A percentile compares a stretch with the other conserved stretches of the same genome.
These are phyloP conservation scores for Xiphydria camelus DNA, from an alignment of 2,888 invertebrate genomes.

Conservation along the genomic window DNA sequence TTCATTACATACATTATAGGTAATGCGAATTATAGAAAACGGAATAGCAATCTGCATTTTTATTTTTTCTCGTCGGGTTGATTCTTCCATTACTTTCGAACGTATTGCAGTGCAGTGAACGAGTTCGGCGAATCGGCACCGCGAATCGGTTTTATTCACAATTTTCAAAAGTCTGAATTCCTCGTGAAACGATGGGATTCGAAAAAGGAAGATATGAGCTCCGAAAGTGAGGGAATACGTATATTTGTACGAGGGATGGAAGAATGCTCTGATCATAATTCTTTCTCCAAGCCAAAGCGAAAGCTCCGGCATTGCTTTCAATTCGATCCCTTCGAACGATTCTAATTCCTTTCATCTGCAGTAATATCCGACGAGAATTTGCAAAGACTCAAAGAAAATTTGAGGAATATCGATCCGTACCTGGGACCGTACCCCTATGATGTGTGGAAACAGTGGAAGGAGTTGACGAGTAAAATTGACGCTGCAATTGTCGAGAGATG, in stretches of 20 bases:
- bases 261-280: slow-evolving; percentile 43
- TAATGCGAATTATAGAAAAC: no score
- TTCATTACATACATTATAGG: slow-evolving; percentile 92
- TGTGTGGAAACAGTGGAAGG: slow-evolving; percentile 83
- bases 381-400: slow-evolving; percentile 68
- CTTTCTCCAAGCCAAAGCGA: no score
- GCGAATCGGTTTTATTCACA: slow-evolving; percentile 82
- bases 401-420: slow-evolving; percentile 74
- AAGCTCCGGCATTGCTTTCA: neutral
- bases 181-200: slow-evolving; percentile 87
- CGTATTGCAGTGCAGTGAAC: slow-evolving; percentile 58
- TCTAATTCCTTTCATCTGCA: slow-evolving; percentile 22
- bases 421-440: slow-evolving; percentile 93
- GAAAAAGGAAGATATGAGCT: slow-evolving; percentile 71
- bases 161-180: slow-evolving; percentile 80
- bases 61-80: neutral
- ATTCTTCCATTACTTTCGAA: neutral
- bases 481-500: slow-evolving; percentile 62
- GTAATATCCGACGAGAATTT: slow-evolving; percentile 69
- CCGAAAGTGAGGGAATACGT: no score
- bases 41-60: no score
- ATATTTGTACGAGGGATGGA: no score
- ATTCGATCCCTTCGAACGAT: neutral
- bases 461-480: slow-evolving; percentile 65
- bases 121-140: slow-evolving; percentile 61